These are phyloP conservation scores for Serrognathus titanus DNA, from an alignment of 2,888 invertebrate genomes.

Conservation along the genomic window DNA sequence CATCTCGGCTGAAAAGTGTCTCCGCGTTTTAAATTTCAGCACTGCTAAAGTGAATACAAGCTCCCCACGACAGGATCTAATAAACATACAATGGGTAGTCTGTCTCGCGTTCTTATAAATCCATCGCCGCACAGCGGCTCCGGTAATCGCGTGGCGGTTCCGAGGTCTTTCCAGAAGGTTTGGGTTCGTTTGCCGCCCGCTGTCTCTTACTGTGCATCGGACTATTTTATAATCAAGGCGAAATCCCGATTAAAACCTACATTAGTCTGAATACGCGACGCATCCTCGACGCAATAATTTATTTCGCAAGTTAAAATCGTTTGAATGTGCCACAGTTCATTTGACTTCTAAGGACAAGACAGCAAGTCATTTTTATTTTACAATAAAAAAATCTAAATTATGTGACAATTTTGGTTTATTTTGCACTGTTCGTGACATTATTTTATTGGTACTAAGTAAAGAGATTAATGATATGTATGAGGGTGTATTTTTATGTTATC, in stretches of 20 bases:
- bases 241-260: conserved; percentile 27
- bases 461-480: no score
- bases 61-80: conserved; percentile 24
- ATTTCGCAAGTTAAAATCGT: no score
- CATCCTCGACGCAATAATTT: no score
- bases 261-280: conserved; percentile 12
- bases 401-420: no score
- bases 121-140: conserved; percentile 13
- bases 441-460: no score
- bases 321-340: no score
- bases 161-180: not conserved
- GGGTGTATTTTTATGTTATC: no score
- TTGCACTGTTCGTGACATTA: no score
- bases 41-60: conserved; percentile 15
- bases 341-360: no score
- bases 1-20: not conserved
- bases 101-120: conserved; percentile 23
- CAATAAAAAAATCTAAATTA: no score
- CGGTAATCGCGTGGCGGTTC: not conserved
- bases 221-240: conserved; percentile 26
- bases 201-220: conserved; percentile 3
- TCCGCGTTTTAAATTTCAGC: conserved; percentile 13
- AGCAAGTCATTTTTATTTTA: no score
- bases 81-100: conserved; percentile 31
- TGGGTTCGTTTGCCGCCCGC: conserved; percentile 7